Percentiles rank a stretch among this genome's conserved stretches.
Evolutionary conservation across 2,888 invertebrate species (phyloP).

Genomic region (Beris morrisii): DNA sequence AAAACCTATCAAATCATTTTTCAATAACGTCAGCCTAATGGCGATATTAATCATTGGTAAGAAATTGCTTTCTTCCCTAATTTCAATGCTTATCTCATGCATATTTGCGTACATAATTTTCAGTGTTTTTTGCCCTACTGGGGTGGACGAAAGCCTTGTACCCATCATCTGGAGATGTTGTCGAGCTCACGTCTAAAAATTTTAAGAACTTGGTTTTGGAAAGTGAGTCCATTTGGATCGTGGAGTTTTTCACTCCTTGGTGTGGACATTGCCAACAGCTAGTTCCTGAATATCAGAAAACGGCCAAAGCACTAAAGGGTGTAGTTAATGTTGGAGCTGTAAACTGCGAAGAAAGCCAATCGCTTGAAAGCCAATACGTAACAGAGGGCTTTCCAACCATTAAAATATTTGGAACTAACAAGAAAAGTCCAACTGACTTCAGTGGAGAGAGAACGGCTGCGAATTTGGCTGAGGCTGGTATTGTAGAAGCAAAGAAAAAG

Average conservation of each 20-base stretch:
- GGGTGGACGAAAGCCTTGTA: slow-evolving; percentile 59
- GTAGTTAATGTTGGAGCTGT: slow-evolving; percentile 92
- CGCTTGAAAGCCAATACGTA: slow-evolving; percentile 76
- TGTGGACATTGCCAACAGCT: slow-evolving; percentile 89
- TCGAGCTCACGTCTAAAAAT: slow-evolving; percentile 83
- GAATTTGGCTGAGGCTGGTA: slow-evolving; percentile 79
- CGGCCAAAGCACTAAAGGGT: slow-evolving; percentile 91
- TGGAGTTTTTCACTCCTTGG: slow-evolving; percentile 90
- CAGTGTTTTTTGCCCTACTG: slow-evolving; percentile 21
- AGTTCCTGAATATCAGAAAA: slow-evolving; percentile 91
- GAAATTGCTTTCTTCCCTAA: too few species aligned
- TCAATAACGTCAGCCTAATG: slow-evolving; percentile 25
- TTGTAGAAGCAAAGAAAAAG: slow-evolving; percentile 76
- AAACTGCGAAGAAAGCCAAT: slow-evolving; percentile 86
- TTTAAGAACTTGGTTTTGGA: slow-evolving; percentile 82
- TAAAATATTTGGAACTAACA: slow-evolving; percentile 88
- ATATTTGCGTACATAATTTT: background rate
- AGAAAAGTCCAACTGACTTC: slow-evolving; percentile 80
- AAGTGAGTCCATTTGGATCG: slow-evolving; percentile 88
- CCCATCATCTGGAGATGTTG: slow-evolving; percentile 72
- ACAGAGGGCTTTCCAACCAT: slow-evolving; percentile 94
- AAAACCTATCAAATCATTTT: background rate
- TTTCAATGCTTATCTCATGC: too few species aligned
- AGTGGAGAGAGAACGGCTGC: slow-evolving; percentile 84
- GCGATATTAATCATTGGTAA: slow-evolving; percentile 7